Evolutionary conservation across 2,888 invertebrate genomes (phyloP).

Genomic region (Plagodis pulveraria): DNA sequence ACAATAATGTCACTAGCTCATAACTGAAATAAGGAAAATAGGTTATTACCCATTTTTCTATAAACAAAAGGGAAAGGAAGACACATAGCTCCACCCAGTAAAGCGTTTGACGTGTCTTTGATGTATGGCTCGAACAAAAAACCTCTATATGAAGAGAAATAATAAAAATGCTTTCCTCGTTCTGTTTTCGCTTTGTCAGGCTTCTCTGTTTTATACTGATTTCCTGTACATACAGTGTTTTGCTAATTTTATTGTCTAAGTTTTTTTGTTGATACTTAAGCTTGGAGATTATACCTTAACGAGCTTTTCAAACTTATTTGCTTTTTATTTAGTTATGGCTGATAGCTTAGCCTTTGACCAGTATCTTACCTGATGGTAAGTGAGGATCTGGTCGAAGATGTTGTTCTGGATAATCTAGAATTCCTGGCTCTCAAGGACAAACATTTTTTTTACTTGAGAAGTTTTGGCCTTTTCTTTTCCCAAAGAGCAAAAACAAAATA

Average conservation of each 20-base stretch:
- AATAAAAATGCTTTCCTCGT: conserved; percentile 24
- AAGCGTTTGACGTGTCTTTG: conserved; percentile 39
- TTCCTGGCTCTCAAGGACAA: too few species aligned
- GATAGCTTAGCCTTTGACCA: too few species aligned
- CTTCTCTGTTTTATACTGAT: conserved; percentile 17
- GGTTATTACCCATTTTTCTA: conserved; percentile 38
- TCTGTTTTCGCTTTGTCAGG: conserved; percentile 26
- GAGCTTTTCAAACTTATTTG: too few species aligned
- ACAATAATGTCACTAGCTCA: conserved; percentile 28
- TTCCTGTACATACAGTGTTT: conserved; percentile 8
- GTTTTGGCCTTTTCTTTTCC: conserved; percentile 23
- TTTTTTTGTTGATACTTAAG: not conserved
- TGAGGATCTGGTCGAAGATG: too few species aligned
- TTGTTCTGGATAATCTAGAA: too few species aligned
- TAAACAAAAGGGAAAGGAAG: conserved; percentile 38
- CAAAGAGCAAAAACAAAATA: conserved; percentile 28
- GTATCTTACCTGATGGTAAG: too few species aligned
- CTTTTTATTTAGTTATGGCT: too few species aligned
- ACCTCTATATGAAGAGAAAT: conserved; percentile 21
- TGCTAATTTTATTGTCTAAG: conserved; percentile 6
- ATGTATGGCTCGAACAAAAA: conserved; percentile 36
- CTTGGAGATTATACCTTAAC: too few species aligned
- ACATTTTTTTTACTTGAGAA: too few species aligned
- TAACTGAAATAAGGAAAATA: conserved; percentile 28
- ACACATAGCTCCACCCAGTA: conserved; percentile 33